Base-by-base conservation (phyloP, 2,797 vertebrate genomes). In the Pangasius djambal region DNA sequence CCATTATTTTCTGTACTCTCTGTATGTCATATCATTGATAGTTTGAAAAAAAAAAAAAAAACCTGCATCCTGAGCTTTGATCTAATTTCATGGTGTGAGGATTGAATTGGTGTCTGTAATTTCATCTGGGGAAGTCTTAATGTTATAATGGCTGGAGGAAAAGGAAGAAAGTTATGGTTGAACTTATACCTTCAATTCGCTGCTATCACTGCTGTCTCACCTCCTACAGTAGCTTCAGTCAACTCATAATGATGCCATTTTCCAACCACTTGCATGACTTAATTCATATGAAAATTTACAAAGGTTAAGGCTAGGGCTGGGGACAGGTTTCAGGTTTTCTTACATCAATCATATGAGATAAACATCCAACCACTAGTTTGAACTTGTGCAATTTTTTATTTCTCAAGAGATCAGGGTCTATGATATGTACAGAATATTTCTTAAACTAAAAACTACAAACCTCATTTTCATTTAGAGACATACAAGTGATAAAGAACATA, bases 21-120 rank as follows among this genome's bases (percentile, higher is more conserved):
- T 81, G 61, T 37, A 55, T 18, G 77, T 25, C 31, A 70, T 87
- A 44, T 55, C 40, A 74, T 28, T 22, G 20, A 50, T 61, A 88
- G 81, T 52, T 4, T n/a, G n/a, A 88, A 57, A 82, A 70, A 40
- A 28, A 74, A 16, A 52, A 77, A 75, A 40, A 72, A 74, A 25
- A 1, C 13, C 31, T 44, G 44, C 40, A 15, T 63, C 34, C 63
- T 81, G 75, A 67, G 78, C 65, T 72, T 87, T 70, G 78, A 83
- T 87, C 86, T 52, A 69, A 87, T 87, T 87, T 79, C 48, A 78
- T 65, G 44, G 37, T 65, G 57, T 87, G 61, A 22, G 34, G 12
- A 37, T 63, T 63, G 81, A 57, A 87, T 65, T 79, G 74, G 48
- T 69, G 20, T 57, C 65, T 50, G 48, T 65, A 44, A 65, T 65